A percentile compares a stretch with the other conserved stretches of the same genome.
These are phyloP conservation scores for Parauchenoglanis ngamensis DNA, from an alignment of 2,797 vertebrate genomes.

Conservation along the genomic window DNA sequence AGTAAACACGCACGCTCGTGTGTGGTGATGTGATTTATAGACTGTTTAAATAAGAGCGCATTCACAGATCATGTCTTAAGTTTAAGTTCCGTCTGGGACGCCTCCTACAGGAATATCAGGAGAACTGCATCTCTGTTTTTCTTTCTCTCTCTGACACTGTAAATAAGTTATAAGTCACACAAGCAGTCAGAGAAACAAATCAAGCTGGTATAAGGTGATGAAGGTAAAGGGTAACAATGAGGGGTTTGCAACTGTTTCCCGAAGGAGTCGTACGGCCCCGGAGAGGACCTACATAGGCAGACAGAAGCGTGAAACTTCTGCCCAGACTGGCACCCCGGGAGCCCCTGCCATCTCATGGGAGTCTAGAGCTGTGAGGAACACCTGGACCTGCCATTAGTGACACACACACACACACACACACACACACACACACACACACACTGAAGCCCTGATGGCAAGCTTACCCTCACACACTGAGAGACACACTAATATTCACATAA, in stretches of 20 bases:
- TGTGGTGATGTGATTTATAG: not conserved
- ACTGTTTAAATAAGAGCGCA: not conserved
- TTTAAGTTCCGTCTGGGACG: not conserved
- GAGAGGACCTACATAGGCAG: constrained; percentile 72
- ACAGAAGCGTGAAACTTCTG: constrained; percentile 76
- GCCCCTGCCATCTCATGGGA: constrained; percentile 67
- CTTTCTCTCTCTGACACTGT: not conserved
- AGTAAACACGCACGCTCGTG: constrained; percentile 21
- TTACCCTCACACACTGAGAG: constrained; percentile 35
- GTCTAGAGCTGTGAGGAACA: constrained; percentile 76
- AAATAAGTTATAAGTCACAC: constrained; percentile 39
- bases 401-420: constrained; percentile 64
- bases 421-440: constrained; percentile 49
- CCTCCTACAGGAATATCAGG: constrained; percentile 41
- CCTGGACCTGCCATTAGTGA: constrained; percentile 84
- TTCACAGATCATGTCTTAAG: not conserved
- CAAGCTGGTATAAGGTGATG: constrained; percentile 15
- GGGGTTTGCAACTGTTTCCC: constrained; percentile 47
- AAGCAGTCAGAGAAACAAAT: constrained; percentile 22
- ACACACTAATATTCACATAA: constrained; percentile 13
- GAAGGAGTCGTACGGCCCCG: constrained; percentile 55
- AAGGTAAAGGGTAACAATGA: constrained; percentile 36
- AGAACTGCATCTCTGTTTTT: not conserved
- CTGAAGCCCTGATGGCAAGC: constrained; percentile 52
- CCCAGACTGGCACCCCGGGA: constrained; percentile 66